Percentiles rank a stretch among this genome's conserved stretches.
phyloP scores from a whole-genome alignment of 2,888 invertebrate species.

The Desoria tigrina region DNA sequence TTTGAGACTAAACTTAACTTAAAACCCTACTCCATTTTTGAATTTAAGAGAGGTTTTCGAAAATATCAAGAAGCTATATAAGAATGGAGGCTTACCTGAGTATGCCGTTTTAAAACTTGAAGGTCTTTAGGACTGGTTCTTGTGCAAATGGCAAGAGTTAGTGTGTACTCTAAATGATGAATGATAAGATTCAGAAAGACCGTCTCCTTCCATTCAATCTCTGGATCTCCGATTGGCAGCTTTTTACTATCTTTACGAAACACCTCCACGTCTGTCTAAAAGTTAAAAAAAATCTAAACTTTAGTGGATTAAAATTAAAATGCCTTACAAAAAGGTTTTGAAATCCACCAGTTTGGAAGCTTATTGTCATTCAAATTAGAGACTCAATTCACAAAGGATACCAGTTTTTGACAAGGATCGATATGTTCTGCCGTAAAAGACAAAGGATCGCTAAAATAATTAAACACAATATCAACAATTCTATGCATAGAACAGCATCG shows the following conservation, averaged over 20 bases:
- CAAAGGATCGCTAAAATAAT: no score
- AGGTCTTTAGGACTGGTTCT: conserved; percentile 95
- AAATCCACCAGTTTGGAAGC: no score
- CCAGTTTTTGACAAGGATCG: no score
- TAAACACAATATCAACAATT: no score
- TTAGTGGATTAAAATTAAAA: no score
- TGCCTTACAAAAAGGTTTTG: no score
- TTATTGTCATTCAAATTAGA: not conserved
- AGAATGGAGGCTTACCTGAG: conserved; percentile 65
- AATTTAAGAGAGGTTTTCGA: no score
- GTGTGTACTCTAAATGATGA: conserved; percentile 97
- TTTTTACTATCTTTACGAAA: conserved; percentile 96
- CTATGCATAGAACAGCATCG: no score
- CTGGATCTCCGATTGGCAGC: conserved; percentile 91
- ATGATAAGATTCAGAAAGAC: conserved; percentile 60
- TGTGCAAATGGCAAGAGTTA: conserved; percentile 96
- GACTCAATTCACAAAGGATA: not conserved
- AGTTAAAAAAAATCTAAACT: conserved; percentile 3
- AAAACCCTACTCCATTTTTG: no score
- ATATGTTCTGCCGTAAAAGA: no score
- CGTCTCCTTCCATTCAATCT: conserved; percentile 94
- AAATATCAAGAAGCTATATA: not conserved
- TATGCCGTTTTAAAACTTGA: conserved; percentile 88
- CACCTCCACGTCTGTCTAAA: conserved; percentile 90
- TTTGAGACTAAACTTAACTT: conserved; percentile 4